Conservation (phyloP, 2,888 invertebrate species). For the Polydrusus tereticollis region DNA sequence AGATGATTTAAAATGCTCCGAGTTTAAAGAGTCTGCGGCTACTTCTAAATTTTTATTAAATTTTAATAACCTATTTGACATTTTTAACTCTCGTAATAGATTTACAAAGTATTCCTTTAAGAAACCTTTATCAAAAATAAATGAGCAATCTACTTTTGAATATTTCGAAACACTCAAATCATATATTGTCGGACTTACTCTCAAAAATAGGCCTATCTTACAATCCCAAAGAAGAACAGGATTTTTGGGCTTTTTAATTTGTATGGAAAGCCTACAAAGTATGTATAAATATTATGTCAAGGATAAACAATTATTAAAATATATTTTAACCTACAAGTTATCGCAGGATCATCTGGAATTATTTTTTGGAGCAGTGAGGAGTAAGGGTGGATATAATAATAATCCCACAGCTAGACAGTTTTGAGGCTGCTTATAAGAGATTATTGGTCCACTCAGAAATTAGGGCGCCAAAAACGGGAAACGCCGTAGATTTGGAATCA, state of each 20-base stretch:
- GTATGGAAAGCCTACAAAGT: not conserved
- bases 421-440: slow-evolving; percentile 35
- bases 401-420: no score
- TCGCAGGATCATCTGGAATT: slow-evolving; percentile 47
- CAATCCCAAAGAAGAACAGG: slow-evolving; percentile 24
- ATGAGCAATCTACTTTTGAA: not conserved
- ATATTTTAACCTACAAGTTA: slow-evolving; percentile 21
- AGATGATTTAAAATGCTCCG: slow-evolving; percentile 36
- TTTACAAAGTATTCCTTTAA: no score
- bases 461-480: slow-evolving; percentile 4
- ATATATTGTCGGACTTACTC: not conserved
- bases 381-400: no score
- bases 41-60: slow-evolving; percentile 40
- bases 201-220: slow-evolving; percentile 10
- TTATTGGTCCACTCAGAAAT: slow-evolving; percentile 24
- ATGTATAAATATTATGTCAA: not conserved
- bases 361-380: no score
- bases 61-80: slow-evolving; percentile 48
- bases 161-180: not conserved
- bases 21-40: slow-evolving; percentile 35
- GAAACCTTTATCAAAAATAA: slow-evolving; percentile 40
- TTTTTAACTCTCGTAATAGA: slow-evolving; percentile 48
- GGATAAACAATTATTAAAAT: slow-evolving; percentile 1
- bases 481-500: slow-evolving; percentile 2
- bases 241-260: slow-evolving; percentile 29